These are phyloP conservation scores for Parazoanthus darwini DNA, from an alignment of 92 coral and sea anemone genomes.

Conservation along the genomic window DNA sequence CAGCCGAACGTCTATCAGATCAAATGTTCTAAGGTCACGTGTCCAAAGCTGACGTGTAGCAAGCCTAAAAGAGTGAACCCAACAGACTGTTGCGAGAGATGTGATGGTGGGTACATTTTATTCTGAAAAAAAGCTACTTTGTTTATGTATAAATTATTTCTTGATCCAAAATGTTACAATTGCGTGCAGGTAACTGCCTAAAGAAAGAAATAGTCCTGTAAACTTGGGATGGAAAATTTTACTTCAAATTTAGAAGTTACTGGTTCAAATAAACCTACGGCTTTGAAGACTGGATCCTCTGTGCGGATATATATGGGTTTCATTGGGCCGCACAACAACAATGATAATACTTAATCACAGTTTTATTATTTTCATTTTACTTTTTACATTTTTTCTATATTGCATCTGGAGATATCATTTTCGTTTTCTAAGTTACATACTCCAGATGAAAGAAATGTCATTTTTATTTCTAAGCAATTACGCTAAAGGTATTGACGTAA, in stretches of 20 bases:
- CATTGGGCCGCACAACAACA: too few relatives aligned
- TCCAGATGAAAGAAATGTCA: neutral
- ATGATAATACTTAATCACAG: too few relatives aligned
- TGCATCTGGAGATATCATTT: neutral
- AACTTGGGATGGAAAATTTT: too few relatives aligned
- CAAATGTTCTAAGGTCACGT: slow-evolving; percentile 67
- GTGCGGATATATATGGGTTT: too few relatives aligned
- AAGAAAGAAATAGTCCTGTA: too few relatives aligned
- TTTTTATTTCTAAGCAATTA: neutral
- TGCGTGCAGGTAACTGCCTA: neutral
- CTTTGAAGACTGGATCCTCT: neutral
- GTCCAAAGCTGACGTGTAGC: slow-evolving; percentile 71
- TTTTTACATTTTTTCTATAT: too few relatives aligned
- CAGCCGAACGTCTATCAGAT: slow-evolving; percentile 67
- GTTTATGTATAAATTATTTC: neutral
- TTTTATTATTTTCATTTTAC: too few relatives aligned
- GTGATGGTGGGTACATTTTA: slow-evolving; percentile 60
- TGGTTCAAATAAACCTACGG: neutral
- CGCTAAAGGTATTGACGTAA: neutral
- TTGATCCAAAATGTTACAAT: neutral
- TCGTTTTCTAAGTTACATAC: neutral
- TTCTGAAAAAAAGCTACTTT: neutral
- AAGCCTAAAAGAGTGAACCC: slow-evolving; percentile 63
- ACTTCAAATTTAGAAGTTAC: too few relatives aligned
- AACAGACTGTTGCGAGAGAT: slow-evolving; percentile 77